Base-by-base conservation (phyloP, 2,797 vertebrate species). In the Sebastes alutus region DNA sequence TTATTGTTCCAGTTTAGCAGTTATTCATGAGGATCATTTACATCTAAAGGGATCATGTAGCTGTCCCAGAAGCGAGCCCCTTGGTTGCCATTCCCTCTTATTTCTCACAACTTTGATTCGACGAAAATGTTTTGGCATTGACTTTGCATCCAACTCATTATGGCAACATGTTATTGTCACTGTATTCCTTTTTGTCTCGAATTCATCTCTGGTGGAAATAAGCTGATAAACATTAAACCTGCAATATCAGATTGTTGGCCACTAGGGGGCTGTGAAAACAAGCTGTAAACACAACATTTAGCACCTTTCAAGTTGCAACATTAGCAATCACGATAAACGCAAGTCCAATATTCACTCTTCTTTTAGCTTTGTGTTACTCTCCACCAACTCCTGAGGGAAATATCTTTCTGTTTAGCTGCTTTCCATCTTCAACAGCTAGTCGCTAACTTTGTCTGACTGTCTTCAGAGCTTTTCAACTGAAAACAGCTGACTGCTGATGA, bases 1-100 rank as follows among this genome's bases (percentile, higher is more conserved):
- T 81, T 56, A 63, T 69, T 54, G 23, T 46, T 88, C 46, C 72
- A 55, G 20, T 79, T 84, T 33, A 83, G 42, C 61, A 20, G 42
- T 66, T 80, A 76, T 80, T 75, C 55, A 49, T 65, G 35, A 72
- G 25, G 27, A 60, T 46, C 5, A 68, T 68, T 74, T 20, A 16
- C 33, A 27, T 64, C n/a, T 58, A 4, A 80, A 81, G 18, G 42
- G 49, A 68, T 46, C 27, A 68, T 22, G 27, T 16, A 52, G 52
- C 6, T 8, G 33, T 46, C 46, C 59, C 27, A 49, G 6, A 20
- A 12, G 33, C 2, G 13, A 75, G 38, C 3, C 38, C 23, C 54
- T 69, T 23, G 27, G 42, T n/a, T 56, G 30, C 16, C 16, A 54
- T 30, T 68, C 22, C 12, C 7, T 32, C 60, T n/a, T 42, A 29